A percentile compares a stretch with the other conserved stretches of the same genome.
These are phyloP conservation scores for Pogonocichla stellata DNA, from an alignment of 2,113 vertebrate species.

Conservation along the genomic window DNA sequence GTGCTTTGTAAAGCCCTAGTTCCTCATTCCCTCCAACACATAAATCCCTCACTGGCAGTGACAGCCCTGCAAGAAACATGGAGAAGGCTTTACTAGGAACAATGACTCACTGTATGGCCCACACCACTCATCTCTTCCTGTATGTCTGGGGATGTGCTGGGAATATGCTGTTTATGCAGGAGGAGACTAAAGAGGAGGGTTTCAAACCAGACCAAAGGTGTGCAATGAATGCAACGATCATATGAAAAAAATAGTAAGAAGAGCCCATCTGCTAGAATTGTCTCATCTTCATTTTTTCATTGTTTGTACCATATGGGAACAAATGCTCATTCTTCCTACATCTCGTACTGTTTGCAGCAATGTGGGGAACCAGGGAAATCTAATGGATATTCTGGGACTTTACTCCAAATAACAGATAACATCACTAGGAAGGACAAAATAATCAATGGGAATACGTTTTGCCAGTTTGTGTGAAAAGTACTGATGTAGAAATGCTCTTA, in stretches of 20 bases:
- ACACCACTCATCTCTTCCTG: background rate
- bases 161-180: background rate
- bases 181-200: background rate
- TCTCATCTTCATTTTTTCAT: background rate
- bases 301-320: background rate
- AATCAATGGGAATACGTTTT: background rate
- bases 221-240: background rate
- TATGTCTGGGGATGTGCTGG: background rate
- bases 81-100: background rate
- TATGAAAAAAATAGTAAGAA: background rate
- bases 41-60: background rate
- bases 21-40: background rate
- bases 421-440: background rate
- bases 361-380: background rate
- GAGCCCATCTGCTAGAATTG: background rate
- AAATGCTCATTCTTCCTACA: background rate
- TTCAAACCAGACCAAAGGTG: background rate
- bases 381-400: background rate
- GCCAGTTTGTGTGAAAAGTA: background rate
- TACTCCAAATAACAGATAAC: background rate
- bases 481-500: background rate
- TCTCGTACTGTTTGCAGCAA: background rate
- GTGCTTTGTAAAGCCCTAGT: background rate
- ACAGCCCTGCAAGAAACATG: background rate
- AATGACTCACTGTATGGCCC: background rate